Base-by-base conservation (phyloP, 2,797 vertebrate species). In the Thamnophis elegans region DNA sequence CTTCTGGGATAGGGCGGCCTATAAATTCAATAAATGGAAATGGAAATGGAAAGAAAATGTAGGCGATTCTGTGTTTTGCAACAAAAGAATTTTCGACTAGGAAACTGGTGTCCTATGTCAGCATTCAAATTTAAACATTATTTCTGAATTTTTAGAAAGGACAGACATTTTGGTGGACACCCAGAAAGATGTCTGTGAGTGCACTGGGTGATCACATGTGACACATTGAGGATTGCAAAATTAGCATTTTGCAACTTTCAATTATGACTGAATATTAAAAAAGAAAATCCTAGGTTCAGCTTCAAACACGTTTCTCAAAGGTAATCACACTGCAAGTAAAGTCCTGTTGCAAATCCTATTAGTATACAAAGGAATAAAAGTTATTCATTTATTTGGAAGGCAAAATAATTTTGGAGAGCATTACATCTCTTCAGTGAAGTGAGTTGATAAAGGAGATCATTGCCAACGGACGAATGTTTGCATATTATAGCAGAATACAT, bases 321-420 rank as follows among this genome's bases (percentile, higher is more conserved):
- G 51, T 42, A 88, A 28, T 85, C n/a, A 58, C 56, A 13, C n/a
- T 26, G 18, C 55, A 25, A n/a, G 32, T 54, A 36, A 82, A 91
- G 32, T 62, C 90, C 86, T 91, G 85, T 54, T 42, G 62, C 32
- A 53, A 28, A 93, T 2, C 20, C 87, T 68, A 32, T 13, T 89
- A n/a, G 5, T 58, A 11, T 11, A 88, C 68, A 85, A 88, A 87
- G 68, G 78, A 85, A 89, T 53, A 92, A 94, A 89, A 18, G 93
- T 22, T 14, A 42, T 90, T 88, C 55, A 16, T 20, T 91, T 89
- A 85, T 18, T 60, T 94, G 28, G 28, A 1, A 54, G 86, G 47
- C n/a, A 93, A 92, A 95, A 54, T 22, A 87, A 18, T 92, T 94
- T 91, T 91, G 32, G 53, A 91, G 36, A 58, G 42, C 36, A 11